These are phyloP conservation scores for Hoplias malabaricus DNA, from an alignment of 2,113 vertebrate species.

Conservation along the genomic window DNA sequence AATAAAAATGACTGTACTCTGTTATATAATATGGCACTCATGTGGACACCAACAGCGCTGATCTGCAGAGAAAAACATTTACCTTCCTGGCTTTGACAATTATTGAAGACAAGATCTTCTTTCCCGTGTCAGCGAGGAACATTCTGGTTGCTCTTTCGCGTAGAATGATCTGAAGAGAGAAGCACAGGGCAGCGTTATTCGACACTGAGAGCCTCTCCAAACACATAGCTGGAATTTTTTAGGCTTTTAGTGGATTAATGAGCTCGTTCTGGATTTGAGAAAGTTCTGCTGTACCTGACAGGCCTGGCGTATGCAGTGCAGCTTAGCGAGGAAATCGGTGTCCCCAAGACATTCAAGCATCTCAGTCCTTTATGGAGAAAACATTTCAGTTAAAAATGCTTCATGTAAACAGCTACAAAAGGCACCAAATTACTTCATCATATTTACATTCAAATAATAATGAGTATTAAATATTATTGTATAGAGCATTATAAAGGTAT, in stretches of 20 bases:
- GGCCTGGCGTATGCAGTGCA: constrained; percentile 92
- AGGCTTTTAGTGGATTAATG: neutral
- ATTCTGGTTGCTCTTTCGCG: constrained; percentile 83
- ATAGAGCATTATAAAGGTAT: too few relatives aligned
- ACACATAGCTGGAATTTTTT: neutral
- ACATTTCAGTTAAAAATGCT: neutral
- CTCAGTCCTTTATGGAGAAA: constrained; percentile 79
- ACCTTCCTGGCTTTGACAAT: constrained; percentile 91
- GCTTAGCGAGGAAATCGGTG: constrained; percentile 91
- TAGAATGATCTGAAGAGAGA: constrained; percentile 81
- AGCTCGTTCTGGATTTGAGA: neutral
- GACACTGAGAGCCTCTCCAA: neutral
- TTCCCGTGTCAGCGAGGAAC: constrained; percentile 90
- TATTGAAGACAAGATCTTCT: constrained; percentile 90
- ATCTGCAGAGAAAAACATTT: constrained; percentile 35
- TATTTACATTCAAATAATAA: too few relatives aligned
- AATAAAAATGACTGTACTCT: too few relatives aligned
- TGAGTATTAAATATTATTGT: too few relatives aligned
- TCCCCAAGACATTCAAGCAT: constrained; percentile 90
- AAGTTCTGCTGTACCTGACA: constrained; percentile 82
- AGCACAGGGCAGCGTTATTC: neutral
- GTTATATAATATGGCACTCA: too few relatives aligned
- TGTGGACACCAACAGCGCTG: too few relatives aligned
- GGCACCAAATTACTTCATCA: too few relatives aligned
- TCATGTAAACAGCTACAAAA: too few relatives aligned